Evolutionary conservation across 2,113 vertebrate species (phyloP), one percentile per base, ranked within the genome.

Genomic region (Halichoerus grypus): DNA sequence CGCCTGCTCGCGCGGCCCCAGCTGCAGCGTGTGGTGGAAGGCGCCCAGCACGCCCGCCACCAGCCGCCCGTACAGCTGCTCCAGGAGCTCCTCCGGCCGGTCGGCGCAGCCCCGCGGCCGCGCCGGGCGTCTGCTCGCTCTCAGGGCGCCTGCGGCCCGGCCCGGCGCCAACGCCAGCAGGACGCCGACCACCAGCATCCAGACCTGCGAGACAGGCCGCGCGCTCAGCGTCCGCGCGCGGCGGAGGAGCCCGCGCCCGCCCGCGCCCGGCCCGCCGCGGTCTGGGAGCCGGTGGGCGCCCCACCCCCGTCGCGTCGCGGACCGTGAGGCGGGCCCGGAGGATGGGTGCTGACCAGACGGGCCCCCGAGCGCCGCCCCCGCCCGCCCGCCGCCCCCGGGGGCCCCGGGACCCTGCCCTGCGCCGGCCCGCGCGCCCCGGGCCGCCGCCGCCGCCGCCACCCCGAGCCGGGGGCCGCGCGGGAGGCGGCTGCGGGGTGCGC

Each of bases 51-150:
- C 99, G 16, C 99, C 99, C 2, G 99, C 99, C 0, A 99, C 99
- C 77, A 99, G 99, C n/a, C 99, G 98, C 26, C 99, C 99, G 97
- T 99, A 99, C 98, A 99, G 99, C 99, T 99, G 99, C 98, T 99
- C 99, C 98, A 99, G 97, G 89, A 99, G 98, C 98, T 99, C 99
- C 98, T 99, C 99, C 1, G 99, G 99, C 65, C 99, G 98, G 88
- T 99, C 99, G 26, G 98, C 98, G 57, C 99, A 99, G 26, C 98
- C 97, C 65, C 99, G 99, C 19, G 97, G 79, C 97, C 99, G 98
- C 85, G 97, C 71, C 55, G 98, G 94, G 84, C 99, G 99, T 55
- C 98, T 98, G 94, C 95, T 92, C 9, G 98, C 88, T 94, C 97
- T 16, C 94, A 63, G 96, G 89, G 98, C 98, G 79, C 94, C 91